These are phyloP conservation scores for Cichladusa arquata DNA, from an alignment of 2,113 vertebrate species.

Conservation along the genomic window DNA sequence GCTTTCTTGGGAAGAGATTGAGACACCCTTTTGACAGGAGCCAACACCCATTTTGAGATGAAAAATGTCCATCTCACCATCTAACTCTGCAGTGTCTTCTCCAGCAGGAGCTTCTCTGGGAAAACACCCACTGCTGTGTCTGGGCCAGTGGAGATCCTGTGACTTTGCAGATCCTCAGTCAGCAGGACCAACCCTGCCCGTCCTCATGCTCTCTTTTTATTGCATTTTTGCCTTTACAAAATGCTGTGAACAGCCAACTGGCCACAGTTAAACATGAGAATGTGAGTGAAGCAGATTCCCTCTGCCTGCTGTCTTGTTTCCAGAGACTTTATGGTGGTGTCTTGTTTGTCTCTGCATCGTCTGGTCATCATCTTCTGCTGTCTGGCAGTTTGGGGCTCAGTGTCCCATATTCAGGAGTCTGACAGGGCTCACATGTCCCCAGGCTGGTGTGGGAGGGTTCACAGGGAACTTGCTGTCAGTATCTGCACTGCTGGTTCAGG, in stretches of 20 bases:
- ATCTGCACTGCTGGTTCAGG: background rate
- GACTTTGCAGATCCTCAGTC: background rate
- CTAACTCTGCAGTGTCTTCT: background rate
- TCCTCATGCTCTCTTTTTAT: background rate
- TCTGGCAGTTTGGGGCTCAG: background rate
- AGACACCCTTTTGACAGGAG: slow-evolving; percentile 18
- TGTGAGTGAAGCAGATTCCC: background rate
- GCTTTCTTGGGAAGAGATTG: slow-evolving; percentile 2
- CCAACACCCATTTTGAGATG: slow-evolving; percentile 45
- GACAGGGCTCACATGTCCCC: background rate
- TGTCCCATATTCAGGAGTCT: background rate
- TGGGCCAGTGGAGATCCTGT: background rate
- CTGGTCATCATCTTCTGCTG: background rate
- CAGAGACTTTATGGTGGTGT: background rate
- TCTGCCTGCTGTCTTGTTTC: background rate
- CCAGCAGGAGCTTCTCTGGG: background rate
- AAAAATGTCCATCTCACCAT: background rate
- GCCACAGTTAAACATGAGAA: rapidly evolving
- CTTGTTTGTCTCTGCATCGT: background rate
- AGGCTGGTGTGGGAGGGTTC: background rate
- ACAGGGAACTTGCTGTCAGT: background rate
- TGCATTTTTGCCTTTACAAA: background rate
- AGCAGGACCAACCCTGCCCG: background rate
- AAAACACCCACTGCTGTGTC: slow-evolving; percentile 10
- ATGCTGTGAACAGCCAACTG: background rate